Percentiles rank a stretch among this genome's conserved stretches.
Evolutionary conservation across 2,113 vertebrate species (phyloP).

Genomic region (Lepisosteus oculatus): DNA sequence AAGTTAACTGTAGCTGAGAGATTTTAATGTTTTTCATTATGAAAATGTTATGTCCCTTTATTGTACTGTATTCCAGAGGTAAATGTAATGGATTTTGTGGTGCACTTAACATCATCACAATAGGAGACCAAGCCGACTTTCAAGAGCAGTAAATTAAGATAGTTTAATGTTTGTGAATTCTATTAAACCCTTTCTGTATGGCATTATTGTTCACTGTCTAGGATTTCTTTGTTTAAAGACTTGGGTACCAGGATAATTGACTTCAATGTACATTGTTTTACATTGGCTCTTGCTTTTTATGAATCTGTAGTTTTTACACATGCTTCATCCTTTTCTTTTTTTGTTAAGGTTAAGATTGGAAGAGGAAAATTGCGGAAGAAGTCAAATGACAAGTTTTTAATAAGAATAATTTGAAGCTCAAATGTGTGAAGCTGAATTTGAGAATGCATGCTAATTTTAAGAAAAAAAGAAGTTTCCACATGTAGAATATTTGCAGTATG

Average conservation of each 20-base stretch:
- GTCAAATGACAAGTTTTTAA: constrained; percentile 96
- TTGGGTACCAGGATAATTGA: constrained; percentile 18
- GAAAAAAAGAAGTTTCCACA: constrained; percentile 88
- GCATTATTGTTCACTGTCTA: not conserved
- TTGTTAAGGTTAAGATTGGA: constrained; percentile 98
- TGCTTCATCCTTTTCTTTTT: constrained; percentile 99
- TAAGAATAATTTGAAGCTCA: constrained; percentile 97
- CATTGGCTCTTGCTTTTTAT: constrained; percentile 39
- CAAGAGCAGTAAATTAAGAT: too few relatives aligned
- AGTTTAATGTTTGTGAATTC: too few relatives aligned
- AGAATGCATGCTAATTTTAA: constrained; percentile 98
- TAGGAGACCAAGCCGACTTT: too few relatives aligned
- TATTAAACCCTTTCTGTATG: not conserved
- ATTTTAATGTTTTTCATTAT: too few relatives aligned
- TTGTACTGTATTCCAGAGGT: too few relatives aligned
- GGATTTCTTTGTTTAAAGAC: constrained; percentile 34
- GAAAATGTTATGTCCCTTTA: too few relatives aligned
- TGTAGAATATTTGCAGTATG: constrained; percentile 96
- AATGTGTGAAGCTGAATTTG: constrained; percentile 97
- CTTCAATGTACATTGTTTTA: not conserved
- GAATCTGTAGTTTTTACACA: constrained; percentile 84
- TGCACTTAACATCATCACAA: too few relatives aligned
- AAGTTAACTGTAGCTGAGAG: too few relatives aligned
- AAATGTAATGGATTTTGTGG: too few relatives aligned
- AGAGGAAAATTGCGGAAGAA: constrained; percentile 98